phyloP scores from a whole-genome alignment of 2,888 invertebrate genomes.

The Mellilla xanthometata region DNA sequence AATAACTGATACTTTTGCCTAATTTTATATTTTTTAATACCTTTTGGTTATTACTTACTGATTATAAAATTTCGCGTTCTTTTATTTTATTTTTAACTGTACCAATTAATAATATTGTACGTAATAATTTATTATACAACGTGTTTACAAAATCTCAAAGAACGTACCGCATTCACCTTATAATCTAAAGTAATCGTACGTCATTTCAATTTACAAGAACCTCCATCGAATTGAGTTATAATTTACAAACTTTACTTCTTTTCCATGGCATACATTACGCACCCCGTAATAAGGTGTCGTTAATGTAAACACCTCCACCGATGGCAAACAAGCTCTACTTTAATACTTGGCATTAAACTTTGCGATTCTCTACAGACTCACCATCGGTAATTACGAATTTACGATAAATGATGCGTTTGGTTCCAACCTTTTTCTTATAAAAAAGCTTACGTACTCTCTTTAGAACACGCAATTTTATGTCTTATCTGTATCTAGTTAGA shows the following conservation, averaged over 20 bases:
- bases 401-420: constrained; percentile 71
- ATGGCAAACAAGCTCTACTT: constrained; percentile 39
- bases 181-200: constrained; percentile 9
- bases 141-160: too few relatives aligned
- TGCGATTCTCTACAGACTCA: constrained; percentile 52
- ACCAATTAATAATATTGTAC: too few relatives aligned
- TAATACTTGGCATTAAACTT: constrained; percentile 60
- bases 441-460: constrained; percentile 26
- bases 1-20: too few relatives aligned
- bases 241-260: constrained; percentile 29
- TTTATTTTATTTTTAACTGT: too few relatives aligned
- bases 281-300: constrained; percentile 35
- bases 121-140: too few relatives aligned
- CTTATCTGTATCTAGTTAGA: constrained; percentile 9
- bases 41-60: too few relatives aligned
- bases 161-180: not conserved
- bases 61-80: too few relatives aligned
- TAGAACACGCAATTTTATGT: constrained; percentile 21
- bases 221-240: constrained; percentile 33
- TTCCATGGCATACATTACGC: constrained; percentile 29
- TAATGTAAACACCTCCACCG: constrained; percentile 35
- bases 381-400: constrained; percentile 71
- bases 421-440: constrained; percentile 27
- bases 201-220: constrained; percentile 30
- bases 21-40: too few relatives aligned